Evolutionary conservation across 2,797 vertebrate species (phyloP), one percentile per base, ranked within the genome.

Genomic region (Darevskia mixta): DNA sequence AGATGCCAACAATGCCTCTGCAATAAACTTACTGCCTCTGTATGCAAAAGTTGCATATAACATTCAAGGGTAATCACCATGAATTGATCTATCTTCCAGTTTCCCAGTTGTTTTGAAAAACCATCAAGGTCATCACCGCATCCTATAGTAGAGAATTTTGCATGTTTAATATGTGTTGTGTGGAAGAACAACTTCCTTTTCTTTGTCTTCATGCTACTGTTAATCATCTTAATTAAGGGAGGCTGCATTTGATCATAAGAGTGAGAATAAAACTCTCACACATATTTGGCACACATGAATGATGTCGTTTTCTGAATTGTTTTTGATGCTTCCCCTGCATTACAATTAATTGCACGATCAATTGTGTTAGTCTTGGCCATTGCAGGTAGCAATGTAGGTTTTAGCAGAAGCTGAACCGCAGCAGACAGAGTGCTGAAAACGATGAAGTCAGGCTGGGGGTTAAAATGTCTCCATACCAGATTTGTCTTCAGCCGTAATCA

Each of bases 161-260:
- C 6, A 29, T 38, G 82, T 92, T 80, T 73, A 55, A 82, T 79
- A 32, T 29, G 45, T 0, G 0, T 61, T 82, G 13, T 13, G 29
- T 20, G 3, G 13, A 58, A 80, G 93, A 61, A 61, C 58, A 61
- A 23, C 58, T 61, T 73, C 32, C 32, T 73, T 73, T 73, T 73
- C 32, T 73, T 38, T 73, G 35, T 38, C 61, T 23, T 64, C 61
- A 23, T 18, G 17, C 61, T 64, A 23, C 61, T 73, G 32, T 7
- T 18, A 38, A 64, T 27, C 13, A 38, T 32, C 11, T 58, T 45
- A n/a, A 83, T 87, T 15, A 15, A 3, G 4, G 41, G 45, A 83
- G 82, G 85, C 4, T 41, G 64, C n/a, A 20, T 58, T 73, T 20
- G 23, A 25, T 82, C 58, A 18, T 88, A 86, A 75, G 84, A 86